phyloP scores from a whole-genome alignment of 2,797 vertebrate species.

The Neosilurus mollespiculum region DNA sequence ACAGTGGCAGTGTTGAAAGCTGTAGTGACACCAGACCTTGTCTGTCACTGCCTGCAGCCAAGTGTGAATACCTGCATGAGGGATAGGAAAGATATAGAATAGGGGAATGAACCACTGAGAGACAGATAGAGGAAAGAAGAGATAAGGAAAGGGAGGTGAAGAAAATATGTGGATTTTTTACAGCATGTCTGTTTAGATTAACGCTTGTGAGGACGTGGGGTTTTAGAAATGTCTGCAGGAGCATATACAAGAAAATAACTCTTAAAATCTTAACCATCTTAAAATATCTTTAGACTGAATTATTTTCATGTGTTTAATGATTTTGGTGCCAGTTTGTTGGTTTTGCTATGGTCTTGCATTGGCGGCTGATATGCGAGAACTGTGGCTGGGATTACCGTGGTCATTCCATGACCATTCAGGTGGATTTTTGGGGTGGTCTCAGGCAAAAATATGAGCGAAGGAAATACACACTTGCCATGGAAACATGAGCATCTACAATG shows the following conservation, averaged over 20 bases:
- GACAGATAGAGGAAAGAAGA: conserved; percentile 9
- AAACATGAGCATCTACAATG: too few species aligned
- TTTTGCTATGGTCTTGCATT: too few species aligned
- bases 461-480: too few species aligned
- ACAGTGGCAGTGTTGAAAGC: conserved; percentile 49
- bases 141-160: background rate
- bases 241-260: background rate
- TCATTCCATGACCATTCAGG: too few species aligned
- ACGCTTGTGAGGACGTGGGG: background rate
- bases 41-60: conserved; percentile 43
- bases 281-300: background rate
- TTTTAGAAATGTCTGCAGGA: background rate
- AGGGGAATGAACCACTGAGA: conserved; percentile 11
- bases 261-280: too few species aligned
- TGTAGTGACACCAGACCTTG: conserved; percentile 39
- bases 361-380: too few species aligned
- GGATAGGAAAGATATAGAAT: conserved; percentile 20
- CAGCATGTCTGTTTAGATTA: conserved; percentile 7
- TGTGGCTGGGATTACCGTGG: too few species aligned
- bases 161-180: conserved; percentile 11
- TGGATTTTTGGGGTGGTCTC: too few species aligned
- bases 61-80: conserved; percentile 42
- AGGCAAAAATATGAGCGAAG: too few species aligned
- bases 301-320: background rate
- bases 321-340: background rate